Base-by-base conservation (phyloP, 2,888 invertebrate species). In the Myathropa florea region DNA sequence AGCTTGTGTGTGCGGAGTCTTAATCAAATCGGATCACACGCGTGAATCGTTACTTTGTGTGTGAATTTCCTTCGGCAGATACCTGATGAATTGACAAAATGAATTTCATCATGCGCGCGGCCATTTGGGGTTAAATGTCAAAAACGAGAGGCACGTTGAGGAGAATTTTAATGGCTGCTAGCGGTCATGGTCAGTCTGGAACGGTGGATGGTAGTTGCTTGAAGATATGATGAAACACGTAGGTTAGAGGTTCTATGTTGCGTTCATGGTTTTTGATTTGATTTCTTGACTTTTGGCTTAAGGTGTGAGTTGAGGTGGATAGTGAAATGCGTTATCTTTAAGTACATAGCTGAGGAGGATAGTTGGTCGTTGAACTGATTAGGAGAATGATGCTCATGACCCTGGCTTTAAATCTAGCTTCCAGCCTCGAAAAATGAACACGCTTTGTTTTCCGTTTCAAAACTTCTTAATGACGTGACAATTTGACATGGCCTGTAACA, bases 1-100 rank as follows among this genome's bases (percentile, higher is more conserved):
- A 26, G 12, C 24, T 4, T 57, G 55, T 10, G 57, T 12, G 12
- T 53, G n/a, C 53, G 7, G 53, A 21, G 18, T n/a, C 18, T 53
- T 59, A 61, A 24, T 65, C 28, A 67, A 10, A 67, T 67, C 57
- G 28, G 14, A 77, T 36, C 68, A 18, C 70, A 63, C 63, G 63
- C 63, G 61, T 76, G 24, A 65, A n/a, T 24, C 39, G 6, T 64
- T 64, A n/a, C 18, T 46, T 46, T 46, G 7, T 46, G 46, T 46
- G 6, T 57, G 24, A 24, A 14, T 24, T 24, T 57, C 14, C 4
- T 57, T 57, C 57, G 23, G 23, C 23, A 57, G 24, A 26, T 57
- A 57, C 57, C 57, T 57, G 57, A 57, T 26, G 57, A 57, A 57
- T 57, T 57, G 57, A 57, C 14, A 24, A 23, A 57, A 23, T 57